These are phyloP conservation scores for Pelusios castaneus DNA, from an alignment of 2,113 vertebrate species.

Conservation along the genomic window DNA sequence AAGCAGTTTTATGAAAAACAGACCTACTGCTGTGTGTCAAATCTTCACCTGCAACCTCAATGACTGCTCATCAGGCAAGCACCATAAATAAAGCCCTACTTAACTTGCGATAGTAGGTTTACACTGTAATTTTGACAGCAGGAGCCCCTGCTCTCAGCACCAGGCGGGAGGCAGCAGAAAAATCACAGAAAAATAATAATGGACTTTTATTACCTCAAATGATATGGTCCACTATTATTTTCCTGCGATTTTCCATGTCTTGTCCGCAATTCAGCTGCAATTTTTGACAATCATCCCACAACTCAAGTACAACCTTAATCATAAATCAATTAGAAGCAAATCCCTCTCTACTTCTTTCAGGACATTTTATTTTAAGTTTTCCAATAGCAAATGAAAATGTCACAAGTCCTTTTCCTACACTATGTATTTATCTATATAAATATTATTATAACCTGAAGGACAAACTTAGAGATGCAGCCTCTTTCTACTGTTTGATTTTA, in stretches of 20 bases:
- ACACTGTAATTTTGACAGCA: no score
- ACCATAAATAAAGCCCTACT: not conserved
- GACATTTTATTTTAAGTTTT: not conserved
- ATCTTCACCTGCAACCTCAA: not conserved
- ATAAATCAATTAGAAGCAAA: not conserved
- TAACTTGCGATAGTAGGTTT: no score
- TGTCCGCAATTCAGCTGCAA: no score
- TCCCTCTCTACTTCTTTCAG: not conserved
- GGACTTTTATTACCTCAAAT: no score
- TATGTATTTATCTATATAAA: not conserved
- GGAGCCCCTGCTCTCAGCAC: no score
- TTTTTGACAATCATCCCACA: no score
- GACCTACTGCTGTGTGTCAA: fast-evolving
- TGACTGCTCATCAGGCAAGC: not conserved
- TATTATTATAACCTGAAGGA: not conserved
- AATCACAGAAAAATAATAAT: no score
- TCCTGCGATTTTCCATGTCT: no score
- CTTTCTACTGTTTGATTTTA: not conserved
- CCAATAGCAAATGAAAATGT: not conserved
- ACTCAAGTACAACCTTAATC: not conserved
- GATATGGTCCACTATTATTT: no score
- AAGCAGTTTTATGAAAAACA: not conserved
- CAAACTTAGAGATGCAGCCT: not conserved
- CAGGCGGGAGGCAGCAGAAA: no score
- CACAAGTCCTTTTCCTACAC: not conserved